Base-by-base conservation (phyloP, 53 echinoderm and acorn worm genomes). In the Echinometra lucunter region DNA sequence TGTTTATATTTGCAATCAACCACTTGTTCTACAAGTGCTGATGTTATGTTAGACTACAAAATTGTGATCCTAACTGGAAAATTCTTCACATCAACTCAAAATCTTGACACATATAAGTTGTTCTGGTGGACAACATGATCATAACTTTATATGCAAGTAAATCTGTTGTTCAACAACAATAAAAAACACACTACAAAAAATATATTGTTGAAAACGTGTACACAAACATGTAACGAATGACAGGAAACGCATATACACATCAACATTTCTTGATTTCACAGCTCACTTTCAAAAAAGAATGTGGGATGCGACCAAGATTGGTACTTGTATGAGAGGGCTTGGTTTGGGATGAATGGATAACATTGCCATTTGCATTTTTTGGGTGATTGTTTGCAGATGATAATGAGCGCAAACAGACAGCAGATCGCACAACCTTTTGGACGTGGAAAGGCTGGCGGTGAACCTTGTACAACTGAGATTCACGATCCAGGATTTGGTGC, bases 401-500 rank as follows among this genome's bases (percentile, higher is more conserved):
- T 21, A 89, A 49, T 28, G 34, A 23, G 89, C 28, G n/a, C 12
- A 10, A 49, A 85, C 85, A 44, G 23, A 74, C 6, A 18, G 74
- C 34, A 74, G 37, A 81, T 81, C 38, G 92, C 74, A 69, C 67
- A 66, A 94, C 89, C 90, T 89, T 53, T 89, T 70, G 49, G 53
- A 94, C 44, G 32, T 45, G 23, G 58, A 89, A 47, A 34, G 90
- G 90, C 57, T 94, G 47, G 3, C 30, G 94, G 49, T 45, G 75
- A 49, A 37, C 56, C 56, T 55, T 89, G 89, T 94, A 94, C 95
- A 94, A 89, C 74, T 63, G 42, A 66, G 66, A 37, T 58, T 94
- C 83, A 94, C 66, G 30, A 45, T 94, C 89, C 90, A 94, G 63
- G 89, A 89, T 89, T 16, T 88, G 89, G 7, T 27, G 15, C 30